Evolutionary conservation across 2,113 vertebrate species (phyloP).

Genomic region (Mionectes macconnelli): DNA sequence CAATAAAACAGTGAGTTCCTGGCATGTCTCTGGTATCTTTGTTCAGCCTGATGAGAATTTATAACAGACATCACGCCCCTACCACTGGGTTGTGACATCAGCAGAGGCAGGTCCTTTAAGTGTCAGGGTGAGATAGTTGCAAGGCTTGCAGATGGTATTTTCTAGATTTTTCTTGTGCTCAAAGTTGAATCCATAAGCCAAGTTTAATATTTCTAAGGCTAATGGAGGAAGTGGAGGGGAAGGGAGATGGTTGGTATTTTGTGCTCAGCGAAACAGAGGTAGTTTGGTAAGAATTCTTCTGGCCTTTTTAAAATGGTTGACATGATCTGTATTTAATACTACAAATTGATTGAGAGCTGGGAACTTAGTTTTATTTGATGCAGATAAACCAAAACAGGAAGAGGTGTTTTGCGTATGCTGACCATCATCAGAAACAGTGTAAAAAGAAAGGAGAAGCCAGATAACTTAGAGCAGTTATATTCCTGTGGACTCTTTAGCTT

Average conservation of each 20-base stretch:
- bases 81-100: rapidly evolving
- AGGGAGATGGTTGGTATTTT: neutral
- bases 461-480: neutral
- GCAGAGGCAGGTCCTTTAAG: neutral
- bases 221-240: neutral
- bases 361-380: neutral
- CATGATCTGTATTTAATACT: neutral
- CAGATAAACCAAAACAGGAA: neutral
- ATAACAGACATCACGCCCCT: neutral
- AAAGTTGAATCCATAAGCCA: neutral
- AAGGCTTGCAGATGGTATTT: neutral
- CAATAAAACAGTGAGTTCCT: neutral
- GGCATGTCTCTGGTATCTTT: neutral
- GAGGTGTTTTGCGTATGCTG: neutral
- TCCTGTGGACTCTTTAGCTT: neutral
- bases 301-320: neutral
- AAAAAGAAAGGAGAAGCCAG: neutral
- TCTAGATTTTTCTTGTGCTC: neutral
- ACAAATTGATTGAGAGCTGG: neutral
- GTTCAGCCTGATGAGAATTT: neutral
- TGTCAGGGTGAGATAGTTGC: neutral
- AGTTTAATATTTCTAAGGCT: neutral
- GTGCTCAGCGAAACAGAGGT: neutral
- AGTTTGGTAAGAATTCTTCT: neutral
- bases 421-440: neutral